Conservation (phyloP, 2,113 vertebrate species). For the Crotalus viridis region DNA sequence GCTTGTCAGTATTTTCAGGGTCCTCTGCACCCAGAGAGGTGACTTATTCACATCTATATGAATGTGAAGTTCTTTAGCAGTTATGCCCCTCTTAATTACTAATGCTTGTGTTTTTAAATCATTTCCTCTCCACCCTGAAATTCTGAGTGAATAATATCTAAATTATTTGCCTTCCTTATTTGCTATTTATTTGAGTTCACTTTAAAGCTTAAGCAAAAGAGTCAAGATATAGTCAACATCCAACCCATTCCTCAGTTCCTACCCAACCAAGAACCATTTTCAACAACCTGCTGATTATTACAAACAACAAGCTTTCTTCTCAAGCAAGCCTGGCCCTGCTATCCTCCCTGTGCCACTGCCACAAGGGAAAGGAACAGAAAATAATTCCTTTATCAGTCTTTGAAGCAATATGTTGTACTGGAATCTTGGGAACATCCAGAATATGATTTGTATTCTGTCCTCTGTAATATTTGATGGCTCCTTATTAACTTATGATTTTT, state of each 20-base stretch:
- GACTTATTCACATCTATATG: neutral
- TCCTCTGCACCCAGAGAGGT: neutral
- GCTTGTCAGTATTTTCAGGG: constrained; percentile 27
- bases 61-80: constrained; percentile 9
- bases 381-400: constrained; percentile 27
- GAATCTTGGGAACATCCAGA: constrained; percentile 39
- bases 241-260: neutral
- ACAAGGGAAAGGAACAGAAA: constrained; percentile 2
- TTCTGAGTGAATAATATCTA: neutral
- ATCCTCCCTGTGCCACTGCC: neutral
- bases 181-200: neutral
- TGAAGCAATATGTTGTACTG: constrained; percentile 55
- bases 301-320: neutral
- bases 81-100: neutral
- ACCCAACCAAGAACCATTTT: accelerated
- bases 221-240: neutral
- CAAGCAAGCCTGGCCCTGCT: neutral
- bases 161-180: constrained; percentile 3
- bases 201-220: neutral
- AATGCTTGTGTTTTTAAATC: constrained; percentile 16
- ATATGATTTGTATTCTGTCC: constrained; percentile 58
- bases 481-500: constrained; percentile 77
- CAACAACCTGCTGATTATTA: accelerated
- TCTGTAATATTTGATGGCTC: constrained; percentile 71
- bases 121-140: constrained; percentile 41